Conservation (phyloP, 2,113 vertebrate species). For the Corvus cornix region DNA sequence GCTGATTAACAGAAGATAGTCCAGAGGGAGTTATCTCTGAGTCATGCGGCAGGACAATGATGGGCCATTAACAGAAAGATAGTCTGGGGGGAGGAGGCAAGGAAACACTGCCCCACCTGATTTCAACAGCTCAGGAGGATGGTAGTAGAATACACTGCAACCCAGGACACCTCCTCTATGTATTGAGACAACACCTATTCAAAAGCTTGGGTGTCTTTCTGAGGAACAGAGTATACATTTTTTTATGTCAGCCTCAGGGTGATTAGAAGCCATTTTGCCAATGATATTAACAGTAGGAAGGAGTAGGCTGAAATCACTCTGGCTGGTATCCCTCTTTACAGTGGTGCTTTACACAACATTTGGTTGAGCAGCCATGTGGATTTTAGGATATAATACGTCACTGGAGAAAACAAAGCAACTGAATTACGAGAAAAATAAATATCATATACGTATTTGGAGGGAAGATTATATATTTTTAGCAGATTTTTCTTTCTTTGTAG, state of each 20-base stretch:
- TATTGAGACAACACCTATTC: background rate
- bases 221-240: background rate
- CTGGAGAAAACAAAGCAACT: background rate
- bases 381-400: accelerated
- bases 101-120: too few relatives aligned
- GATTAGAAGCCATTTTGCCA: background rate
- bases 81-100: too few relatives aligned
- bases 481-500: background rate
- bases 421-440: background rate
- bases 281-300: background rate
- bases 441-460: background rate
- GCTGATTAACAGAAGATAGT: too few relatives aligned
- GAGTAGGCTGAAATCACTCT: background rate
- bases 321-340: background rate
- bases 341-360: background rate
- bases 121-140: too few relatives aligned
- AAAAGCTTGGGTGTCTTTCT: background rate
- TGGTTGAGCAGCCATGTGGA: background rate
- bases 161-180: background rate
- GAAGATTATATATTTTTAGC: background rate
- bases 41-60: too few relatives aligned
- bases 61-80: too few relatives aligned
- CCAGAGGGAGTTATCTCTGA: too few relatives aligned
- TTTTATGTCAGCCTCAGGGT: background rate
- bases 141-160: too few relatives aligned